Percentiles rank a stretch among this genome's conserved stretches.
Conservation (phyloP, 92 coral and sea anemone genomes). For the Chrysogorgia sp. region DNA sequence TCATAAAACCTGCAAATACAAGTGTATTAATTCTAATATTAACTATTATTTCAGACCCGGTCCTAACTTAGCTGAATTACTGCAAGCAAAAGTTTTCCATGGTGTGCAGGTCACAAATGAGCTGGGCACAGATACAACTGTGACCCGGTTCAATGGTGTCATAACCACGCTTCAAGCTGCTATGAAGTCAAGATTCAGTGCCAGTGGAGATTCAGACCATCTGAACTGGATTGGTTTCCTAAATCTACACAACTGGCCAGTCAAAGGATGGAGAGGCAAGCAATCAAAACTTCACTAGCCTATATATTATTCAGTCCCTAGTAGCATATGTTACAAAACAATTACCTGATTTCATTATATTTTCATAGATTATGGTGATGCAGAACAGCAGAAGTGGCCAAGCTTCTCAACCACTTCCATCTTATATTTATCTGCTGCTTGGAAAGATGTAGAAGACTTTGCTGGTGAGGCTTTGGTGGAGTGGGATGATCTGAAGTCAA, state of each 20-base stretch:
- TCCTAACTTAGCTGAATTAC: slow-evolving; percentile 21
- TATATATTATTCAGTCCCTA: background rate
- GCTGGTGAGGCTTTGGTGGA: slow-evolving; percentile 23
- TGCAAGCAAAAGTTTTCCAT: slow-evolving; percentile 16
- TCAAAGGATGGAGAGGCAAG: slow-evolving; percentile 11
- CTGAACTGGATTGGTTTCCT: background rate
- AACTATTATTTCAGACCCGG: slow-evolving; percentile 26
- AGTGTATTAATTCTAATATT: slow-evolving; percentile 17
- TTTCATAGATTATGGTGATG: slow-evolving; percentile 31
- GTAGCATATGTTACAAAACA: slow-evolving; percentile 11
- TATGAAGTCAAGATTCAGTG: slow-evolving; percentile 29
- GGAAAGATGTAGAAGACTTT: slow-evolving; percentile 30
- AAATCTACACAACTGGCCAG: slow-evolving; percentile 7
- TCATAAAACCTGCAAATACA: slow-evolving; percentile 23
- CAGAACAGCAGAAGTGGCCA: too few relatives aligned
- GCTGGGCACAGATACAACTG: slow-evolving; percentile 12
- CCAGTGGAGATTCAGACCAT: slow-evolving; percentile 12
- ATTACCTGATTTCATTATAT: slow-evolving; percentile 5
- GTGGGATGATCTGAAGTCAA: slow-evolving; percentile 39
- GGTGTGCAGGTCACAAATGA: slow-evolving; percentile 31
- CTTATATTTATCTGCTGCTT: slow-evolving; percentile 28
- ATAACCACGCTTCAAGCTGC: slow-evolving; percentile 20
- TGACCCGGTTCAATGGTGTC: slow-evolving; percentile 26
- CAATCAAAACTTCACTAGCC: background rate
- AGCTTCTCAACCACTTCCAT: slow-evolving; percentile 35